Evolutionary conservation across 2,797 vertebrate species (phyloP), one percentile per base, ranked within the genome.

Genomic region (Esox lucius): DNA sequence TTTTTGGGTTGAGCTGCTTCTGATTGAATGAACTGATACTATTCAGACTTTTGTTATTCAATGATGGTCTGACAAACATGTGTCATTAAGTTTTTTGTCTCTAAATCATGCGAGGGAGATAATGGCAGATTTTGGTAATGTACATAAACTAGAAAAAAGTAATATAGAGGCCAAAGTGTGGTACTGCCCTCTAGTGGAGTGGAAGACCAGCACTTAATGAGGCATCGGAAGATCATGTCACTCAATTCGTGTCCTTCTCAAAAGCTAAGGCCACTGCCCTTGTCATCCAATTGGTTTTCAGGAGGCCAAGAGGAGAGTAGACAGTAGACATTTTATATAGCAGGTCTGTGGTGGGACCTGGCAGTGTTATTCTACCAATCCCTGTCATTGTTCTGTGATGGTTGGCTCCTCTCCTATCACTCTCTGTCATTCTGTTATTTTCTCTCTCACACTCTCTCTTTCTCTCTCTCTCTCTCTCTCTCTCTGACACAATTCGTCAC

Each of bases 131-230:
- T 51, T 51, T 56, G 22, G 56, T 56, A 56, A 22, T 8, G 17
- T 39, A 7, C 35, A 39, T 39, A 39, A 39, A 39, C n/a, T 71
- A 9, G 46, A 49, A 13, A 49, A 22, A 4, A 62, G 8, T 42
- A 33, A 15, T 65, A 13, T 2, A 13, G 2, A 22, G 16, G 19
- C 13, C 53, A n/a, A 61, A 48, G 33, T 66, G 65, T 17, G 35
- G 39, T 66, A 9, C 69, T 64, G 22, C 42, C 42, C 2, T 73
- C 76, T 73, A 24, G 68, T 70, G 22, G 68, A 16, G 28, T 49
- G 42, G 68, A 70, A 70, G 48, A 70, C 48, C 24, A 28, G 42
- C 22, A 12, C 17, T 62, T 62, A 22, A 22, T 56, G 56, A n/a
- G n/a, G n/a, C 49, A 49, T 53, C 49, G 7, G 35, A 39, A 39